Conservation (phyloP, 2,888 invertebrate genomes). For the Glyphotaelius pellucidus region DNA sequence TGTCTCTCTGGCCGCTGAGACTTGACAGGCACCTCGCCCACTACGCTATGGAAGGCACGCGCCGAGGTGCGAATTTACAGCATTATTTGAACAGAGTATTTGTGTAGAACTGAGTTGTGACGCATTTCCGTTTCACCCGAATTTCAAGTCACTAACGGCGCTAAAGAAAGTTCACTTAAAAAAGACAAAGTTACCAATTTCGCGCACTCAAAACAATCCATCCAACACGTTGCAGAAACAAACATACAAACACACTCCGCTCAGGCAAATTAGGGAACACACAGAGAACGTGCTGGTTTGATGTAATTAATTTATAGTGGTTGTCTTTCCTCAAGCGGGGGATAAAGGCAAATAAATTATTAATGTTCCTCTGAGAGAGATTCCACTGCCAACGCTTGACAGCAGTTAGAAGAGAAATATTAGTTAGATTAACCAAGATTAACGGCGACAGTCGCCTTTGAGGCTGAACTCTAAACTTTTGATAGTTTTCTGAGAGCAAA, state of each 20-base stretch:
- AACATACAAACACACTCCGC: neutral
- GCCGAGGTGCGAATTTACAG: too few species aligned
- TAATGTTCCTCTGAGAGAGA: neutral
- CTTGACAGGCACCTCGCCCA: too few species aligned
- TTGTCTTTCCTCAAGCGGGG: neutral
- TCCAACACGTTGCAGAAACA: neutral
- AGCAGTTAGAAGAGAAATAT: neutral
- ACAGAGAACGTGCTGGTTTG: neutral
- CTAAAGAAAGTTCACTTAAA: neutral
- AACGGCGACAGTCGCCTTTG: neutral
- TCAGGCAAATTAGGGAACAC: neutral
- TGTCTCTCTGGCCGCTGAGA: too few species aligned
- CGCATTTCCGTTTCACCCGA: too few species aligned
- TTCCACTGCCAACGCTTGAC: neutral
- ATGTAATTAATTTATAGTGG: neutral
- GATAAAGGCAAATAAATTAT: neutral
- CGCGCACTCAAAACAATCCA: neutral
- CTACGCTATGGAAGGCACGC: too few species aligned
- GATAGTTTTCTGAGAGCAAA: neutral
- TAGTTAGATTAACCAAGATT: neutral
- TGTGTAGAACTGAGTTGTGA: too few species aligned
- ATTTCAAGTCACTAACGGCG: too few species aligned
- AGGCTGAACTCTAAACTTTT: neutral
- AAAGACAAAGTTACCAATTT: neutral
- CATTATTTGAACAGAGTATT: too few species aligned